These are phyloP conservation scores for Helleia helle DNA, from an alignment of 2,888 invertebrate species.

Conservation along the genomic window DNA sequence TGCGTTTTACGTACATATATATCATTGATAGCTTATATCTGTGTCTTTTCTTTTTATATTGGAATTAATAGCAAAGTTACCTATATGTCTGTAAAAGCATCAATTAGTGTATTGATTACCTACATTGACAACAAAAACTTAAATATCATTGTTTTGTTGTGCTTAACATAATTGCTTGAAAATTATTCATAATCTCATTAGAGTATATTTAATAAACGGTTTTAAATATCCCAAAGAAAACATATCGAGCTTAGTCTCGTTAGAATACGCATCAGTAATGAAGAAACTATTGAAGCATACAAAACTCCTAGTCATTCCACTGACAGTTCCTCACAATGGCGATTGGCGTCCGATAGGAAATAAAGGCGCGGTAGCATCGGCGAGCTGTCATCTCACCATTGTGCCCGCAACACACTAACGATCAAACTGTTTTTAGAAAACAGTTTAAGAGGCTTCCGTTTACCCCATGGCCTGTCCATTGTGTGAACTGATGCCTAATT, in stretches of 20 bases:
- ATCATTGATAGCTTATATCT: too few relatives aligned
- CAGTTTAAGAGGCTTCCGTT: constrained; percentile 69
- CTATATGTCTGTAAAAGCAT: too few relatives aligned
- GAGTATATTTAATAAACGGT: too few relatives aligned
- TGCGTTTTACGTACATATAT: too few relatives aligned
- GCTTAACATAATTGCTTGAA: too few relatives aligned
- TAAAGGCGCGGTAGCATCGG: constrained; percentile 26
- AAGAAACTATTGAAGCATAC: constrained; percentile 10
- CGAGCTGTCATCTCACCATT: constrained; percentile 23
- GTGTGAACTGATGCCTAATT: constrained; percentile 57
- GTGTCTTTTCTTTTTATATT: too few relatives aligned
- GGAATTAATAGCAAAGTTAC: too few relatives aligned
- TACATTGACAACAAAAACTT: too few relatives aligned
- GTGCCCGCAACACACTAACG: constrained; percentile 26
- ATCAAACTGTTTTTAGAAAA: constrained; percentile 63
- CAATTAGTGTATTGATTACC: too few relatives aligned
- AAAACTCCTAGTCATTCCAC: constrained; percentile 13
- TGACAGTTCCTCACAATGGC: constrained; percentile 8
- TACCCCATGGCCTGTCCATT: constrained; percentile 43
- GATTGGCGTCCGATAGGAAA: constrained; percentile 6
- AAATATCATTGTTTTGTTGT: too few relatives aligned
- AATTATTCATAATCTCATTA: too few relatives aligned
- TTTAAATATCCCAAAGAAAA: constrained; percentile 5
- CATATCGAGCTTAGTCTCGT: constrained; percentile 6
- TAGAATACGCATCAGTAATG: constrained; percentile 4